These are phyloP conservation scores for Stylophora pistillata DNA, from an alignment of 64 coral and sea anemone species.

Conservation along the genomic window DNA sequence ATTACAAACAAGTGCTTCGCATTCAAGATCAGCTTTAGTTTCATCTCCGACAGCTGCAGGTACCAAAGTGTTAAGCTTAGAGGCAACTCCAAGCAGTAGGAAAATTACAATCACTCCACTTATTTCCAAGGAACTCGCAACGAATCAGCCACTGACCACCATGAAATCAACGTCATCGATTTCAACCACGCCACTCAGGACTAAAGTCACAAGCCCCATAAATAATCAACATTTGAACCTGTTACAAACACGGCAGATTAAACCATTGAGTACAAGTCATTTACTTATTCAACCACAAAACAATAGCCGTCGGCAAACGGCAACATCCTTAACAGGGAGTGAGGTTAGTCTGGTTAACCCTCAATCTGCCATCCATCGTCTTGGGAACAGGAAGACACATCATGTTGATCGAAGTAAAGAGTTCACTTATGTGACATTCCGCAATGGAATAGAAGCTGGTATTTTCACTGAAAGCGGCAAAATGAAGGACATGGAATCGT, in stretches of 20 bases:
- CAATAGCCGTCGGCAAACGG: too few relatives aligned
- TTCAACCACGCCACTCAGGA: not conserved
- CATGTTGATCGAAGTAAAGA: slow-evolving; percentile 57
- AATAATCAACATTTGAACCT: not conserved
- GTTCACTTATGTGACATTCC: slow-evolving; percentile 80
- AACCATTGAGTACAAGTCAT: not conserved
- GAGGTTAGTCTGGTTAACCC: not conserved
- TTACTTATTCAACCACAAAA: not conserved
- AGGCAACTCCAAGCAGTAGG: not conserved
- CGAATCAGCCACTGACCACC: not conserved
- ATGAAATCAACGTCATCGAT: not conserved
- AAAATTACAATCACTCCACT: not conserved
- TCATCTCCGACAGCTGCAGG: not conserved
- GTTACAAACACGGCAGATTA: not conserved
- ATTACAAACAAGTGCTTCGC: not conserved
- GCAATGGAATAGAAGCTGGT: slow-evolving; percentile 70
- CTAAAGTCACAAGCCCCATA: not conserved
- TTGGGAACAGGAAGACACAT: not conserved
- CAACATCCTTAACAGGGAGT: not conserved
- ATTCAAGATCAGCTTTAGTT: not conserved
- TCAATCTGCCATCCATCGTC: not conserved
- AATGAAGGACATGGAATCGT: slow-evolving; percentile 74
- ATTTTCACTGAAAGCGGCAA: slow-evolving; percentile 68
- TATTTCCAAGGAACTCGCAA: not conserved
- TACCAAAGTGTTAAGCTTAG: not conserved